Conservation (phyloP, 2,888 invertebrate genomes). For the Agonopterix alstromeriana region DNA sequence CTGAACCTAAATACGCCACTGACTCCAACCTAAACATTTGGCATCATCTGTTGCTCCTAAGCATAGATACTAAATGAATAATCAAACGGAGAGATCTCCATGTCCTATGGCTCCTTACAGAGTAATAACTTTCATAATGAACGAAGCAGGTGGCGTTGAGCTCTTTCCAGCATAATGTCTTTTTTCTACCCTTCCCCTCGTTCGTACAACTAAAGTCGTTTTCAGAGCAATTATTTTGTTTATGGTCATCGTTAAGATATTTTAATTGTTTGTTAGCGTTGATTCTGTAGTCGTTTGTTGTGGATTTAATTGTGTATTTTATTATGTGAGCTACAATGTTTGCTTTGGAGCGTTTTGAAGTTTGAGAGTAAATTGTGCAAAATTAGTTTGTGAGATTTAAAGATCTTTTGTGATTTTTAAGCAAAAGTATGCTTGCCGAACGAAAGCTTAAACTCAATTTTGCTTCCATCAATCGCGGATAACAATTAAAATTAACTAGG, state of each 20-base stretch:
- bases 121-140: conserved; percentile 58
- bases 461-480: too few species aligned
- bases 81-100: background rate
- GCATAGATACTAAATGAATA: background rate
- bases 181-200: conserved; percentile 37
- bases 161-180: conserved; percentile 51
- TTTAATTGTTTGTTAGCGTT: conserved; percentile 16
- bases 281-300: background rate
- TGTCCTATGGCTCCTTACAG: background rate
- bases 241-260: conserved; percentile 24
- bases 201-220: conserved; percentile 23
- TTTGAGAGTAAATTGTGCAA: too few species aligned
- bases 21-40: too few species aligned
- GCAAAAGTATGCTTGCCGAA: too few species aligned
- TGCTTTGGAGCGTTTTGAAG: too few species aligned
- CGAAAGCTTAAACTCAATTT: too few species aligned
- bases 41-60: too few species aligned
- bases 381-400: background rate
- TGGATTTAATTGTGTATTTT: background rate
- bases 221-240: conserved; percentile 22
- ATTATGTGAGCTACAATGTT: too few species aligned
- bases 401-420: too few species aligned
- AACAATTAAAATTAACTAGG: too few species aligned
- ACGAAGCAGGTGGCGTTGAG: conserved; percentile 52
- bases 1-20: too few species aligned